Base-by-base conservation (phyloP, 2,113 vertebrate species). In the Lepus timidus region DNA sequence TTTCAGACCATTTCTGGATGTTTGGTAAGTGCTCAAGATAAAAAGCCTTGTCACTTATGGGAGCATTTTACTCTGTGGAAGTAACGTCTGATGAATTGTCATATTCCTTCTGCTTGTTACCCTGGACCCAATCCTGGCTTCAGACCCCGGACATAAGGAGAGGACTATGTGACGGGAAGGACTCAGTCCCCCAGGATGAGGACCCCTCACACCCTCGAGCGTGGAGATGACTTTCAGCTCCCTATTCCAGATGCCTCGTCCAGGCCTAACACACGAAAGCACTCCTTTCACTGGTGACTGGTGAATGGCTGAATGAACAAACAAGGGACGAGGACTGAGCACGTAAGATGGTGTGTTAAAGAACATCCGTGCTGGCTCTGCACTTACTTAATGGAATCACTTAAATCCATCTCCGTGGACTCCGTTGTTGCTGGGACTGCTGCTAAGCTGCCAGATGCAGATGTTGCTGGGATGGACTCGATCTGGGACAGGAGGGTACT, bases 301-400 rank as follows among this genome's bases (percentile, higher is more conserved):
- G n/a, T n/a, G 27, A 88, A 4, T 44, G 44, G 58, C 1, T 74
- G 55, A 67, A 27, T 51, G 51, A 85, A 49, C 33, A 70, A 70
- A 81, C 12, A 23, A 85, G 67, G 73, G 33, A 39, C 55, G 39
- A 64, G 10, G 19, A 33, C 14, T 58, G 36, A 84, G 52, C 79
- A 78, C 1, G 22, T 11, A 78, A 88, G 74, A 88, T 44, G 44
- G 44, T 4, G 44, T 44, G 44, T 44, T 44, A 44, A 44, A 33
- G 88, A 70, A 88, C 39, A 22, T 29, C 13, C 29, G 14, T 7
- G 23, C 61, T 85, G 74, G 33, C 8, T 76, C 93, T 88, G 64
- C 27, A 84, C 96, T 95, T 97, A 97, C 96, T 88, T 96, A 71
- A 94, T n/a, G 9, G 92, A 96, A 51, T 94, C 94, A 64, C 25